A percentile compares a stretch with the other conserved stretches of the same genome.
Evolutionary conservation across 2,113 vertebrate species (phyloP).

Genomic region (Ochotona curzoniae): DNA sequence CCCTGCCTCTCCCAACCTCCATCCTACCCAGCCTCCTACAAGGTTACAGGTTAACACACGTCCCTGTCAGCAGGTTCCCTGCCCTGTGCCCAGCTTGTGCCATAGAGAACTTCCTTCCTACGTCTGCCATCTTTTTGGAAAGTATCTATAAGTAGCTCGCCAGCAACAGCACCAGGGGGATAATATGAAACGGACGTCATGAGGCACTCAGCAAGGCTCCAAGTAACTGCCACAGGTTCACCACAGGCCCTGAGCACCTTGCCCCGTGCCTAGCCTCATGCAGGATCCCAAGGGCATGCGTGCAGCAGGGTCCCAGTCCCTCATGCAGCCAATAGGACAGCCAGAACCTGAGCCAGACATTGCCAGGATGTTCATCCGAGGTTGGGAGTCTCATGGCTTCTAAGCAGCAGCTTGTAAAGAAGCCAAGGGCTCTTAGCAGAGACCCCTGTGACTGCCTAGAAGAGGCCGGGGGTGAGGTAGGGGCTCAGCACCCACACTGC

Average conservation of each 20-base stretch:
- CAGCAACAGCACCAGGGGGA: background rate
- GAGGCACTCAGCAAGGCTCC: background rate
- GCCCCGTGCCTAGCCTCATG: background rate
- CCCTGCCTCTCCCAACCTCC: background rate
- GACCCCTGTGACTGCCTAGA: background rate
- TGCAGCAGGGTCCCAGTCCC: background rate
- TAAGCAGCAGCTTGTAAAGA: background rate
- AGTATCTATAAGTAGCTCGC: background rate
- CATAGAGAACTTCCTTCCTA: background rate
- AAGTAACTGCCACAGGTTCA: background rate
- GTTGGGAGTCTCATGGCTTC: background rate
- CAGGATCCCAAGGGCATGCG: background rate
- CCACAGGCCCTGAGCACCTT: rapidly evolving
- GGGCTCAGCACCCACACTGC: background rate
- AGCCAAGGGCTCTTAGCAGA: background rate
- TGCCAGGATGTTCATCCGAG: background rate
- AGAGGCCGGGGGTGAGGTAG: too few relatives aligned
- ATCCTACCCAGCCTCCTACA: background rate
- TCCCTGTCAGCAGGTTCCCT: background rate
- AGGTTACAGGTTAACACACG: background rate
- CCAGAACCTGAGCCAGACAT: background rate
- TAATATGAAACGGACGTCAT: background rate
- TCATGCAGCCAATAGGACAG: background rate
- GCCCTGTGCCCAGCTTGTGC: background rate
- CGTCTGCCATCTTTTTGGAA: background rate